Evolutionary conservation across 1,140 invertebrate species (phyloP), one percentile per base, ranked within the genome.

Genomic region (Drosophila guanche): DNA sequence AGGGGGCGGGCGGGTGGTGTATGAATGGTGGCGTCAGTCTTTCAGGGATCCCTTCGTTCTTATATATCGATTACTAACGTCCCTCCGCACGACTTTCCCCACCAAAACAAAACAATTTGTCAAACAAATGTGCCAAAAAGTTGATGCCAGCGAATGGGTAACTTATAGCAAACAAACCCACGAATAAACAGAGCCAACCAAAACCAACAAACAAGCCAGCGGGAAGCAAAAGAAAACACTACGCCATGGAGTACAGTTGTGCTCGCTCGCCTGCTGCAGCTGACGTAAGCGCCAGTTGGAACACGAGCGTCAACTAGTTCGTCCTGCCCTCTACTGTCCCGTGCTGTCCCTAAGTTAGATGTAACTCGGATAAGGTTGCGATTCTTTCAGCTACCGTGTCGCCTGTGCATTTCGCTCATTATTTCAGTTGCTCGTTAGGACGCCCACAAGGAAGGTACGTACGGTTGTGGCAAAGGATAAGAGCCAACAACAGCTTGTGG

Each of bases 51-150:
- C 33, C 33, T 41, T 48, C 40, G 66, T 63, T 70, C 62, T n/a
- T n/a, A 56, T 53, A 51, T 86, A 86, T 86, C 78, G 81, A 86
- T 86, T 86, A 86, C 74, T 69, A 63, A 86, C 77, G 69, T 86
- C 55, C 57, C 16, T 50, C 61, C 59, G 59, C 67, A 62, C 68
- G 16, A 20, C 57, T 8, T 7, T 12, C 52, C n/a, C 12, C 23
- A 22, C 47, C 58, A 75, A 88, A 86, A 81, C 81, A 86, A 86
- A 86, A 88, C 81, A 86, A 86, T 86, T 86, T 86, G 81, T 85
- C 81, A 86, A 88, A 54, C 73, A 88, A 86, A 86, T 86, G 78
- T 86, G 83, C 81, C 81, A 85, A 85, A 77, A 81, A 88, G 71
- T 84, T 84, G 80, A 84, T 84, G 80, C 76, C 73, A 80, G 58